Conservation (phyloP, 2,888 invertebrate genomes). For the Yponomeuta plumbellus region DNA sequence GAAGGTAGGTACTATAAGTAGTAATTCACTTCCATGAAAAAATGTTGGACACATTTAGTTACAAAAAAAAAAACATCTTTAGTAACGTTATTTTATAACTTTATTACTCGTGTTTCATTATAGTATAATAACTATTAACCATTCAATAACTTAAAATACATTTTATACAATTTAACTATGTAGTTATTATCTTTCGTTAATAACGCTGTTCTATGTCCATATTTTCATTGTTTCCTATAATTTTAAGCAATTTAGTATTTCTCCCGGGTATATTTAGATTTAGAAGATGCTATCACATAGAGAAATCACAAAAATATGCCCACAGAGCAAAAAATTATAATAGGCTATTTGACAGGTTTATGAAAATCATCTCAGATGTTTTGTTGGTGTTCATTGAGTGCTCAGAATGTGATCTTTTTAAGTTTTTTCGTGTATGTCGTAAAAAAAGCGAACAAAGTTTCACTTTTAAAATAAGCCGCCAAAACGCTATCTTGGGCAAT, state of each 20-base stretch:
- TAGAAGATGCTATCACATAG: background rate
- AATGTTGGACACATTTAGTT: background rate
- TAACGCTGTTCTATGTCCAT: background rate
- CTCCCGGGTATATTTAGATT: background rate
- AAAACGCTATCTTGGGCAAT: too few relatives aligned
- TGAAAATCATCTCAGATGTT: too few relatives aligned
- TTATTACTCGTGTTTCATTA: slow-evolving; percentile 33
- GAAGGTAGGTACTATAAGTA: too few relatives aligned
- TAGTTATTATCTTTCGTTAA: background rate
- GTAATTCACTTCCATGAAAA: too few relatives aligned
- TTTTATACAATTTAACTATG: slow-evolving; percentile 13
- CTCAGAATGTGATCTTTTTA: too few relatives aligned
- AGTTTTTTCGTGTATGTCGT: too few relatives aligned
- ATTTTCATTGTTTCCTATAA: background rate
- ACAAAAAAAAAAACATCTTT: background rate
- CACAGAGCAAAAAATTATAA: background rate
- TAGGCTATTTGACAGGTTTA: too few relatives aligned
- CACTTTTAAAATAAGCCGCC: too few relatives aligned
- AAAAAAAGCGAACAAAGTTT: too few relatives aligned
- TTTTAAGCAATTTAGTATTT: background rate
- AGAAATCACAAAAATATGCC: slow-evolving; percentile 1
- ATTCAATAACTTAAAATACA: slow-evolving; percentile 41
- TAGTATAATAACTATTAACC: slow-evolving; percentile 21
- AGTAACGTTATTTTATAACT: slow-evolving; percentile 38
- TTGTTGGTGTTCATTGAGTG: too few relatives aligned